These are phyloP conservation scores for Drosophila miranda DNA, from an alignment of 1,140 invertebrate genomes.

Conservation along the genomic window DNA sequence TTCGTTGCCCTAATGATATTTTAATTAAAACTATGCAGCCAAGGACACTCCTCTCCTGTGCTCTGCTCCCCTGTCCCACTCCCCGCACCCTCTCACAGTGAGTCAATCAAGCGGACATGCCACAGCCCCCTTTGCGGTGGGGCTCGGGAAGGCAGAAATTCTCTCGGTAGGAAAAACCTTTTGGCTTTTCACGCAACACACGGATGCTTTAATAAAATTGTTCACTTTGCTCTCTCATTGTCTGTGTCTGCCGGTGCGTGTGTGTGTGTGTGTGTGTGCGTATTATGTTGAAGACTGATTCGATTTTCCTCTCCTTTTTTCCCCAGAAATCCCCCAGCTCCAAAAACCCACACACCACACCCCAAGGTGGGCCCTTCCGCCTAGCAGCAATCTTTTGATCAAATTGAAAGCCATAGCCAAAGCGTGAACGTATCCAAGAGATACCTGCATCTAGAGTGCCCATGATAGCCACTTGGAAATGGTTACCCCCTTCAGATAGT, in stretches of 20 bases:
- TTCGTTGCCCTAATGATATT: slow-evolving; percentile 57
- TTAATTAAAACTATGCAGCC: slow-evolving; percentile 68
- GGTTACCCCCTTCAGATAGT: too few relatives aligned
- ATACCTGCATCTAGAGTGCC: slow-evolving; percentile 7
- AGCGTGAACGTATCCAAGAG: slow-evolving; percentile 21
- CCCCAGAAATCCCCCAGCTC: slow-evolving; percentile 19
- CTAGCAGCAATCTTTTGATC: slow-evolving; percentile 42
- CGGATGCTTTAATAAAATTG: slow-evolving; percentile 44
- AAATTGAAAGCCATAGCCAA: slow-evolving; percentile 23
- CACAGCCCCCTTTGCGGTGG: too few relatives aligned
- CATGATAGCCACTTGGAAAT: too few relatives aligned
- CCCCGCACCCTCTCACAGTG: slow-evolving; percentile 22
- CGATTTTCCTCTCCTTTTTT: slow-evolving; percentile 46
- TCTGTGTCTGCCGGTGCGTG: not conserved
- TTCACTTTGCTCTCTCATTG: slow-evolving; percentile 8
- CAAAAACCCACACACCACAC: not conserved
- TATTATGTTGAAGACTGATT: slow-evolving; percentile 20
- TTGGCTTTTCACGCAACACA: slow-evolving; percentile 33
- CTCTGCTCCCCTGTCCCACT: slow-evolving; percentile 20
- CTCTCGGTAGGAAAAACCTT: slow-evolving; percentile 20
- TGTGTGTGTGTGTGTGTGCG: slow-evolving; percentile 10
- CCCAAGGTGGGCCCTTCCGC: slow-evolving; percentile 4
- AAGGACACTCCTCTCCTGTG: not conserved
- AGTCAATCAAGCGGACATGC: slow-evolving; percentile 20
- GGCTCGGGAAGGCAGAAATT: not conserved